Base-by-base conservation (phyloP, 92 coral and sea anemone genomes). In the Paramuricea clavata region DNA sequence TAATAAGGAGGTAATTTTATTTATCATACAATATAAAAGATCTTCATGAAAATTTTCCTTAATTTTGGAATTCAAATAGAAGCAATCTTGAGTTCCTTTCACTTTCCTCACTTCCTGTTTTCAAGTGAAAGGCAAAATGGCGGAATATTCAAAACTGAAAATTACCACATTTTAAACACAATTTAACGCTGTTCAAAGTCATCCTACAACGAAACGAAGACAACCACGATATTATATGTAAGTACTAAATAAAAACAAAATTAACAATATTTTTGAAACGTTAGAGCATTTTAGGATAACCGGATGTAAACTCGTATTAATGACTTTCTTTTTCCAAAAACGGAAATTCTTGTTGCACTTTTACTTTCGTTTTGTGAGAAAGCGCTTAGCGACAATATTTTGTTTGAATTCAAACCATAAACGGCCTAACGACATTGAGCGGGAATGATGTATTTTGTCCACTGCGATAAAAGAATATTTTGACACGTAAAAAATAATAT, bases 351-450 rank as follows among this genome's bases (percentile, higher is more conserved):
- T 54, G 62, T 47, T 1, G 19, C 7, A 21, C 62, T 21, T 54
- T 54, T 21, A 21, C 25, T 54, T 54, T 54, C 62, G 26, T 54
- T 54, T 19, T 54, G 1, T 54, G 3, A 21, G 17, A 47, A 39
- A 9, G 52, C 52, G 1, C 62, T 21, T 54, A 54, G 27, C 62
- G 22, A 54, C 62, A 21, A 9, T 54, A 4, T 39, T 10, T 6
- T 17, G 26, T 54, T 54, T 21, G 62, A 54, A 54, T 17, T 54
- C 54, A 47, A 47, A 47, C 13, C 7, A 15, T 15, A 47, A 47
- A 47, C 54, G 54, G 26, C 62, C 5, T 16, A 65, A 65, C 72
- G 72, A 65, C 21, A 28, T 65, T 65, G 21, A 65, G 39, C 72
- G 72, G 39, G 72, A 65, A 65, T 6, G n/a, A n/a, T n/a, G n/a